Base-by-base conservation (phyloP, 2,797 vertebrate species). In the Lacerta agilis region DNA sequence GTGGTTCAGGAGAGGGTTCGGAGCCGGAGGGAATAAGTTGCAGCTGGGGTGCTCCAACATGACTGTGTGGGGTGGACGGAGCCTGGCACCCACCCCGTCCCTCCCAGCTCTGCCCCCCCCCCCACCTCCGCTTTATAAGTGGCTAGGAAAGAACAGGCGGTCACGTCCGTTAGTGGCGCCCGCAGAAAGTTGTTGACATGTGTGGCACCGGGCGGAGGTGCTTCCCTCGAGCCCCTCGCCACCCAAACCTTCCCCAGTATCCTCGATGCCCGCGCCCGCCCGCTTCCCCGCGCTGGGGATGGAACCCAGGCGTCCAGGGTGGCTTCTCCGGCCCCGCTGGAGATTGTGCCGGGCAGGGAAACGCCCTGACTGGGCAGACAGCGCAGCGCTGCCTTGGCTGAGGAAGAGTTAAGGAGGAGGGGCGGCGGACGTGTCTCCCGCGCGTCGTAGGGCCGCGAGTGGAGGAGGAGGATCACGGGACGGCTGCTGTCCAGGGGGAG, bases 351-450 rank as follows among this genome's bases (percentile, higher is more conserved):
- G 17, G 8, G 1, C 33, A 36, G 72, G 49, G 55, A n/a, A 81
- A 33, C 85, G 77, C 78, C 82, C n/a, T 72, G 8, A 2, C 5
- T 1, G 66, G 3, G 29, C 29, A 8, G 5, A 8, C 38, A 8
- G 25, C 5, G 4, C 15, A 15, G 25, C 6, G 27, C 8, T 27
- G 2, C 1, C 9, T 8, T 1, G 7, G 11, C 4, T 5, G 4
- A 61, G 75, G 18, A 25, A 67, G 64, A 45, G 76, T 43, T 25
- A 23, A 49, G 76, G 33, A 33, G 64, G 41, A n/a, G 55, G 61
- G 61, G 18, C 4, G 15, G 29, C 43, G 13, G 76, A 18, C 76
- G 45, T 11, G 76, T 15, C 27, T 36, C 45, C 75, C 20, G 3
- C 45, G 5, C 55, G 13, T 11, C 29, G 36, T 8, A 1, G 38